Evolutionary conservation across 2,113 vertebrate species (phyloP), one percentile per base, ranked within the genome.

Genomic region (Cacatua alba): DNA sequence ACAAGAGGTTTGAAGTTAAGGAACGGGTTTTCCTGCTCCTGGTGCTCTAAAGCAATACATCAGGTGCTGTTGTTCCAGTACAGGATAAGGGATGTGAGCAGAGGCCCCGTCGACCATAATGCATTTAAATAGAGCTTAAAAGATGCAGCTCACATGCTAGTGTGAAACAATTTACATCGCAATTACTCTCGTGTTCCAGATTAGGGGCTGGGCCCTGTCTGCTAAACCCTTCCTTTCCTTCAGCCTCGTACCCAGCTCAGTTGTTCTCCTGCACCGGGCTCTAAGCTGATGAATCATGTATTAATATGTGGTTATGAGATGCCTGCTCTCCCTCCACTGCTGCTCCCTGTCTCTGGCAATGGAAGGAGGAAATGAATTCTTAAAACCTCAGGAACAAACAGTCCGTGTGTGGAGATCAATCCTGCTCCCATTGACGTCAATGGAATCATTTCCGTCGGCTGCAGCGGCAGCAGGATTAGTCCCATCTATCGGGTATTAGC

Each of bases 351-450:
- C 86, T 64, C 64, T 55, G 72, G 82, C 91, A 53, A 43, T 68
- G 71, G 65, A 33, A 68, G 46, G 75, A 95, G 94, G 91, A 95
- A 93, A 95, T 90, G 68, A 87, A 87, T 90, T 55, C 69, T 90
- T 62, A 60, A 95, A 93, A 84, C 68, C 91, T 71, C 87, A 17
- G 82, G 82, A 93, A 93, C 79, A 84, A 76, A 62, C 10, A 74
- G 78, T 87, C 43, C 24, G 1, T 3, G 63, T 21, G 1, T 0
- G 4, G 67, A 80, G 72, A 95, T 91, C 82, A 76, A 62, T 93
- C 82, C 86, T 18, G 39, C 82, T 82, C 65, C 57, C 12, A 8
- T 68, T 88, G 94, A 84, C 79, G 74, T 84, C 91, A 90, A 8
- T 76, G 79, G 87, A 49, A 83, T 75, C 43, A 10, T 39, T 75